phyloP scores from a whole-genome alignment of 2,888 invertebrate species.

The Mystacides longicornis region DNA sequence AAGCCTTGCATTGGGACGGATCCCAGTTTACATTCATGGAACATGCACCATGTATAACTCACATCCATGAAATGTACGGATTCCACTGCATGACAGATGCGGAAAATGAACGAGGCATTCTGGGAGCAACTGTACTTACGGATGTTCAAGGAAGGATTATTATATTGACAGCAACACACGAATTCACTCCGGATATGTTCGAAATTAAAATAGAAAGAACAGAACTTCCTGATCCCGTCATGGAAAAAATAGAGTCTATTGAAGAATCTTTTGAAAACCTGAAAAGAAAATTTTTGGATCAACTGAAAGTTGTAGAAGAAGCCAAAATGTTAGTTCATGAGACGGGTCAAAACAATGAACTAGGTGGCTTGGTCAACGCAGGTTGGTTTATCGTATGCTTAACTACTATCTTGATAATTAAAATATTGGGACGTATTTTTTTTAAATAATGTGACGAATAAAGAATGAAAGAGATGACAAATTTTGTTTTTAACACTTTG shows the following conservation, averaged over 20 bases:
- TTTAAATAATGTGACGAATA: background rate
- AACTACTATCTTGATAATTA: background rate
- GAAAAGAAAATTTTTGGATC: conserved; percentile 16
- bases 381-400: conserved; percentile 19
- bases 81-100: conserved; percentile 23
- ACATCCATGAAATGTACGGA: conserved; percentile 22
- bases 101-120: conserved; percentile 17
- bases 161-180: conserved; percentile 22
- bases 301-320: conserved; percentile 15
- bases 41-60: conserved; percentile 20
- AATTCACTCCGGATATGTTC: conserved; percentile 21
- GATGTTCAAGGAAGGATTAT: conserved; percentile 5
- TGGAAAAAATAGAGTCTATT: conserved; percentile 15
- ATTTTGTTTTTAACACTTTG: background rate
- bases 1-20: conserved; percentile 39
- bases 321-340: background rate
- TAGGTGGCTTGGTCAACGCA: conserved; percentile 7
- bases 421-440: background rate
- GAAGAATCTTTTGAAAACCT: conserved; percentile 7
- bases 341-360: background rate
- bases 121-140: conserved; percentile 15
- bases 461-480: background rate
- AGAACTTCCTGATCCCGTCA: conserved; percentile 15
- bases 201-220: conserved; percentile 20
- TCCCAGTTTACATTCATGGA: conserved; percentile 32